These are phyloP conservation scores for Halyomorpha halys DNA, from an alignment of 1,140 invertebrate species.

Conservation along the genomic window DNA sequence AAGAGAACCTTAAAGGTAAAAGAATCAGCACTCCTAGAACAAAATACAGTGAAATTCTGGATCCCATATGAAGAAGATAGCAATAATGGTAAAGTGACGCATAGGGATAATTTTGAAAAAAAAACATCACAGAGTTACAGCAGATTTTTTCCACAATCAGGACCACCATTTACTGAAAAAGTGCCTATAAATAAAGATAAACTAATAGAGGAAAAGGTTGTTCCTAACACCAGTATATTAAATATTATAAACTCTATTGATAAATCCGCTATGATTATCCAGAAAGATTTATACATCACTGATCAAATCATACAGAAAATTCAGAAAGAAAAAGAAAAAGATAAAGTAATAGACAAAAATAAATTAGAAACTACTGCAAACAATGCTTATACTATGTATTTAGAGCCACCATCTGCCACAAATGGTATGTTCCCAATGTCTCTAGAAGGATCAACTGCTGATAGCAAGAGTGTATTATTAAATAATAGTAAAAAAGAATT, in stretches of 20 bases:
- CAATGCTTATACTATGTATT: too few species aligned
- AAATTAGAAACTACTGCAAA: too few species aligned
- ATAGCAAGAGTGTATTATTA: too few species aligned
- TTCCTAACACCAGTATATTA: constrained; percentile 9
- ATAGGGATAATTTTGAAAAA: background rate
- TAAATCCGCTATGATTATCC: constrained; percentile 20
- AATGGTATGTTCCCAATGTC: too few species aligned
- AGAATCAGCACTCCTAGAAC: background rate
- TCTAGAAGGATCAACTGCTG: too few species aligned
- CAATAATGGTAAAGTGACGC: background rate
- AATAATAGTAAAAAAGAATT: too few species aligned
- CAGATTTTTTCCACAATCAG: background rate
- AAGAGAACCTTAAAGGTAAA: too few species aligned
- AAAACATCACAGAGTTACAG: background rate
- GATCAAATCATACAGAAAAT: constrained; percentile 23
- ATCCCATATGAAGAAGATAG: background rate
- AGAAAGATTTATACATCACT: constrained; percentile 26
- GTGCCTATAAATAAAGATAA: constrained; percentile 1
- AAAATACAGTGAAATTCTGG: background rate
- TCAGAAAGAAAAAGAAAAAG: constrained; percentile 13
- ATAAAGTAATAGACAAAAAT: background rate
- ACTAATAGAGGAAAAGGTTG: background rate
- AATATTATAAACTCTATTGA: constrained; percentile 14
- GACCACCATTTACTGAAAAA: background rate
- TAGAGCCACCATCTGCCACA: too few species aligned